phyloP scores from a whole-genome alignment of 2,797 vertebrate genomes.

The Brachyalestes nurse region DNA sequence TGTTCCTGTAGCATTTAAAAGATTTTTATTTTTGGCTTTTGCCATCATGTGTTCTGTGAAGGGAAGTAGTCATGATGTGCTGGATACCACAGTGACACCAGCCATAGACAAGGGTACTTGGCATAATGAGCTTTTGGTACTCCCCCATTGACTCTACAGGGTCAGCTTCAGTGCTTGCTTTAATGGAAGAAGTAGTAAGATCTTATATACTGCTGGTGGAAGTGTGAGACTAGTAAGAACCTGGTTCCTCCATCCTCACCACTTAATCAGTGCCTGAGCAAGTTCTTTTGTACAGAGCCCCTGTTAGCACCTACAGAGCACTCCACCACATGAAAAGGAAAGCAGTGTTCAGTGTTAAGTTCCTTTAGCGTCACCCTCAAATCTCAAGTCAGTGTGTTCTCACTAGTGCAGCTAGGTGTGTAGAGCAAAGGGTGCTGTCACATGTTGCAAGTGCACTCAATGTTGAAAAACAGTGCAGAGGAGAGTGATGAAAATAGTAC shows the following conservation, averaged over 20 bases:
- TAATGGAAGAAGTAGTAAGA: no score
- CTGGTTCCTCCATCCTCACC: not conserved
- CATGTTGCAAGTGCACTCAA: not conserved
- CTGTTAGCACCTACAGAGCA: not conserved
- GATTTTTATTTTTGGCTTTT: not conserved
- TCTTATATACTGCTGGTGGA: no score
- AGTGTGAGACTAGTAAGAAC: not conserved
- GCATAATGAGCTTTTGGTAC: no score
- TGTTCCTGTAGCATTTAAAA: no score
- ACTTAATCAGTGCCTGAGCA: no score
- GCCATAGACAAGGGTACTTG: no score
- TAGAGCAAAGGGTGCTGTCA: conserved; percentile 7
- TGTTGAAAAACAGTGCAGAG: conserved; percentile 10
- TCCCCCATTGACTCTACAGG: no score
- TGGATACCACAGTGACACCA: not conserved
- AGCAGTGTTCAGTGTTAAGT: not conserved
- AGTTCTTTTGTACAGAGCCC: not conserved
- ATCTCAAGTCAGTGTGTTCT: not conserved
- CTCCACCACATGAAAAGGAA: not conserved
- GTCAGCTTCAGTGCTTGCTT: no score
- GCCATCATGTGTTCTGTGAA: no score
- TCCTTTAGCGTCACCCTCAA: not conserved
- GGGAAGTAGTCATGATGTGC: no score
- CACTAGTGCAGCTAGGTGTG: not conserved
- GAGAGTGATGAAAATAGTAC: not conserved